Percentiles rank a stretch among this genome's conserved stretches.
Conservation (phyloP, 2,797 vertebrate genomes). For the Cynopterus sphinx region DNA sequence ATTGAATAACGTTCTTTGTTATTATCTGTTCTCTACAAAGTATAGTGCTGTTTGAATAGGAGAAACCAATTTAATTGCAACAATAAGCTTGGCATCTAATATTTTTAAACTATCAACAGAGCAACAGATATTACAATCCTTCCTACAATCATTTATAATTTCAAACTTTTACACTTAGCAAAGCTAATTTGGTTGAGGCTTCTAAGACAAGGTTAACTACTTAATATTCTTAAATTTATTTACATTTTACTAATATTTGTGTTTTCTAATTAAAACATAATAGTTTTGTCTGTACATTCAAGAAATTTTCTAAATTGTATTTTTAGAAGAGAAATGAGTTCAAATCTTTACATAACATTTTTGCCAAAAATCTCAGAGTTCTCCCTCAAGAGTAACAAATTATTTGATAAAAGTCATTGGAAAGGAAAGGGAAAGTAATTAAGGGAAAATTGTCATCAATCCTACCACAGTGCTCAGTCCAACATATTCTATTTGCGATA, state of each 20-base stretch:
- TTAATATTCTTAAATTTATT: neutral
- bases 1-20: neutral
- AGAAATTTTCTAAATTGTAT: neutral
- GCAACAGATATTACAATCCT: neutral
- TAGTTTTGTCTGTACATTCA: neutral
- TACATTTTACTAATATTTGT: neutral
- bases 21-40: neutral
- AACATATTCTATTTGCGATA: neutral
- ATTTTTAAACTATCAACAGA: conserved; percentile 4
- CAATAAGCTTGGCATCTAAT: neutral
- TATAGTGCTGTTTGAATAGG: neutral
- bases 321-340: neutral
- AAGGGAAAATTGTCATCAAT: neutral
- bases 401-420: neutral
- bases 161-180: neutral
- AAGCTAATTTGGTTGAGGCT: neutral
- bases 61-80: conserved; percentile 18
- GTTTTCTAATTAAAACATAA: neutral
- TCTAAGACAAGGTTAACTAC: neutral
- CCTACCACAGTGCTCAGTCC: neutral
- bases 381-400: neutral
- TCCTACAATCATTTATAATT: neutral
- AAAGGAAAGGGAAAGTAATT: neutral
- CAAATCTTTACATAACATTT: neutral
- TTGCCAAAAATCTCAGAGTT: neutral